Evolutionary conservation across 2,888 invertebrate species (phyloP), one percentile per base, ranked within the genome.

Genomic region (Drosophila paramelanica): DNA sequence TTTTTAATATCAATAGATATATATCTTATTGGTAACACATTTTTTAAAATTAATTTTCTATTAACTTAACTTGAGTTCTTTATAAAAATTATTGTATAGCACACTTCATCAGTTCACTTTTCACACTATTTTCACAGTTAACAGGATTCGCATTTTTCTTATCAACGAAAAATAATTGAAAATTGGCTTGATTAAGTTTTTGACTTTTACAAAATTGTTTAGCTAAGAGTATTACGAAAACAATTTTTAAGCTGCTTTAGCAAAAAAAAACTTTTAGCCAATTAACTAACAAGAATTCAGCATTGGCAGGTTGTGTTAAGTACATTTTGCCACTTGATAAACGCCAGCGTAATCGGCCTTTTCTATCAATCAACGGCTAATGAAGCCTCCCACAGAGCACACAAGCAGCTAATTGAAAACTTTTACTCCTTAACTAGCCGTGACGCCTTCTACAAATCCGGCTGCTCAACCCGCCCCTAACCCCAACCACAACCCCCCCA

Each of bases 371-470:
- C 70, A 73, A 38, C 20, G 23, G 38, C 53, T 69, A 69, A 66
- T 73, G 52, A 73, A 55, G 67, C 57, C 13, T 51, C 39, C 43
- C 45, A 31, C 17, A 45, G 47, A 47, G 23, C 53, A 36, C 36
- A 49, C 46, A 39, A 50, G 36, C 53, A 71, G 61, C 83, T 81
- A 81, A 81, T 80, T 81, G 75, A 81, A 83, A 81, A 83, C 81
- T 80, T 83, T 77, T 68, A 52, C 59, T 67, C 56, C 71, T 51
- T 62, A 66, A 67, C 62, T 70, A 49, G 49, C 56, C 71, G 52
- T 61, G 55, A 67, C 71, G 59, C 59, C 59, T 13, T 23, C 60
- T 20, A 59, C 65, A 61, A 61, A 42, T 43, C 51, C 52, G 23
- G n/a, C 38, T 38, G 5, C 4, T 31, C 36, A 13, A 17, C 14